Evolutionary conservation across 1,140 invertebrate genomes (phyloP), one percentile per base, ranked within the genome.

Genomic region (Eubasilissa regina): DNA sequence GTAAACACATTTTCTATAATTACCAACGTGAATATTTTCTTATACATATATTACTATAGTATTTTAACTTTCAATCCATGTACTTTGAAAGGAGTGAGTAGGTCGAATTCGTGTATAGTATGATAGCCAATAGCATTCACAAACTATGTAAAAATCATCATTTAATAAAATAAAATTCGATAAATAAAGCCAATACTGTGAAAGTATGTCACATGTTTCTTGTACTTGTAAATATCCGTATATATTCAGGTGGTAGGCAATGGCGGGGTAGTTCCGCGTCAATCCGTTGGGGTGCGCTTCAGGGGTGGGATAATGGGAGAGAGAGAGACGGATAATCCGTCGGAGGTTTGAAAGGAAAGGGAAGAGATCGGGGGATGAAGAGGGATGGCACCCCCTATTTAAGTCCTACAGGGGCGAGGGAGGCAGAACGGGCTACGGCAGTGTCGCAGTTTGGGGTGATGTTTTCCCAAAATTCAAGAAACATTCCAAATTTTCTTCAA

Each of bases 211-310:
- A 51, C 48, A 51, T 12, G 48, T 51, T 70, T 19, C 15, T 68
- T 68, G n/a, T 68, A n/a, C 44, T 9, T 35, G 25, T 35, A 35
- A 35, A 35, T 74, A 55, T 48, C 25, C 55, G 70, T 56, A 74
- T 35, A 75, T 75, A 47, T 76, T 76, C 44, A 62, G 56, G 56
- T 62, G 53, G 56, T 45, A 17, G 19, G 58, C 53, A 62, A 53
- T 58, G 51, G 25, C 53, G 56, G 73, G 81, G 77, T 58, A 70
- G 80, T 81, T 79, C 74, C 81, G 75, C 72, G 80, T 78, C 78
- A 80, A 82, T 75, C 78, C 56, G 75, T 72, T 51, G 77, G 80
- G 78, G 74, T 51, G 47, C n/a, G 55, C 48, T 53, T 25, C 55
- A 81, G 19, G 72, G 58, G 81, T n/a, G 55, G 72, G 73, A 75